Base-by-base conservation (phyloP, 2,113 vertebrate species). In the Egretta garzetta region DNA sequence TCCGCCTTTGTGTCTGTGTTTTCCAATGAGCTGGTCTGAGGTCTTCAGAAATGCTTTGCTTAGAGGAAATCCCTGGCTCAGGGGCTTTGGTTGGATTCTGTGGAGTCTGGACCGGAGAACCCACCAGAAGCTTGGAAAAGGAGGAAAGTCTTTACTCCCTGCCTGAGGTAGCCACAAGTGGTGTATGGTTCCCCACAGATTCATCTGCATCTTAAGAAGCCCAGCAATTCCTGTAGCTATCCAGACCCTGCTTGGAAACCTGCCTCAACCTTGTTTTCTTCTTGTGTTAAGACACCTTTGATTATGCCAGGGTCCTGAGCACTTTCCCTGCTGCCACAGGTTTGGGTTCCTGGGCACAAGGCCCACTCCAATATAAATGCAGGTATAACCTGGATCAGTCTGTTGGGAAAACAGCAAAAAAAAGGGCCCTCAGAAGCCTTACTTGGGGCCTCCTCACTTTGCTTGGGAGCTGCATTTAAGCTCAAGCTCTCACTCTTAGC, bases 321-420 rank as follows among this genome's bases (percentile, higher is more conserved):
- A 28, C 52, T 47, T 70, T 12, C 37, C 24, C 20, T n/a, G 45
- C 37, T 67, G 16, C 60, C 24, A 8, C 12, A 0, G 0, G 9
- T 66, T 60, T 53, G 39, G 4, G 28, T 35, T 37, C 21, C 66
- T 26, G 50, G 52, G 39, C 66, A 66, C 20, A 4, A 41, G 37
- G 50, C 67, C 60, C 41, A 45, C 28, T 53, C 20, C 18, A 74
- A 10, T 10, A 21, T 3, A 22, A 12, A 12, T 6, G 23, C 60
- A 26, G 13, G 2, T 21, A 13, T 66, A 60, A 70, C 17, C 13
- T 39, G 37, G 26, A 20, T 26, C 4, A 3, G 5, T 39, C 28
- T 64, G 30, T 59, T 47, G 49, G 32, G 39, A 33, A 81, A 64
- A 37, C 10, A 47, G n/a, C n/a, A 41, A 73, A 76, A 26, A 84